A percentile compares a stretch with the other conserved stretches of the same genome.
phyloP scores from a whole-genome alignment of 2,797 vertebrate species.

The Antennarius maculatus region DNA sequence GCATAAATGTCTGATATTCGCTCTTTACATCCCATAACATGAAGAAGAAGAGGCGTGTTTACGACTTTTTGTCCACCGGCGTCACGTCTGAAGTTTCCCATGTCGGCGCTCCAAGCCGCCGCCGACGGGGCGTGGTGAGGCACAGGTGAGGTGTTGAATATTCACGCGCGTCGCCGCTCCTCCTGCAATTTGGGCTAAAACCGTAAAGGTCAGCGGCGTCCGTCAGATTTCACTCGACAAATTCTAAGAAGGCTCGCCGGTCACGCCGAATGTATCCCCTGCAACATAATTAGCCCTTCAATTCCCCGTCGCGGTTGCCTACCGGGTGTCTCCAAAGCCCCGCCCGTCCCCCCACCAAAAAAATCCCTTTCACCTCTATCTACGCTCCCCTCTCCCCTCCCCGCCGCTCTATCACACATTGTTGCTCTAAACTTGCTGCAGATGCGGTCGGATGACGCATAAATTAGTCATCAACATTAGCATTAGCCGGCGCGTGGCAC shows the following conservation, averaged over 20 bases:
- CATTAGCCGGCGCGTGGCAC: slow-evolving; percentile 90
- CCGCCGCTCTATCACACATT: slow-evolving; percentile 62
- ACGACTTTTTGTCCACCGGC: too few relatives aligned
- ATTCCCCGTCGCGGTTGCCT: slow-evolving; percentile 69
- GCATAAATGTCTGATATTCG: slow-evolving; percentile 53
- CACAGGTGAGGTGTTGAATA: slow-evolving; percentile 1
- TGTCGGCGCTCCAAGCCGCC: too few relatives aligned
- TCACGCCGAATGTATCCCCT: slow-evolving; percentile 80
- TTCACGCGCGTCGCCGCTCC: slow-evolving; percentile 62
- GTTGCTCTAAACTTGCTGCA: slow-evolving; percentile 86
- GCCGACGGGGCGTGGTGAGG: too few relatives aligned
- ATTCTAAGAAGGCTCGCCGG: slow-evolving; percentile 80
- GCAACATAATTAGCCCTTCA: slow-evolving; percentile 83
- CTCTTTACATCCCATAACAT: neutral
- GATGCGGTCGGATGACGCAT: slow-evolving; percentile 89
- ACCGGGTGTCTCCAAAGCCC: slow-evolving; percentile 67
- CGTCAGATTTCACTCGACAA: slow-evolving; percentile 78
- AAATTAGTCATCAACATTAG: slow-evolving; percentile 98
- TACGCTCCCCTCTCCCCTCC: slow-evolving; percentile 30
- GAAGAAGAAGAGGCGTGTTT: neutral
- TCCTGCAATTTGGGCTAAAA: slow-evolving; percentile 75
- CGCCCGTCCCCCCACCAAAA: slow-evolving; percentile 46
- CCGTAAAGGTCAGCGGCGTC: slow-evolving; percentile 80
- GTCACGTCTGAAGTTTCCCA: too few relatives aligned
- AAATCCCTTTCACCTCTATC: slow-evolving; percentile 79